Conservation (phyloP, 2,113 vertebrate genomes). For the mouse (Mus musculus) region DNA sequence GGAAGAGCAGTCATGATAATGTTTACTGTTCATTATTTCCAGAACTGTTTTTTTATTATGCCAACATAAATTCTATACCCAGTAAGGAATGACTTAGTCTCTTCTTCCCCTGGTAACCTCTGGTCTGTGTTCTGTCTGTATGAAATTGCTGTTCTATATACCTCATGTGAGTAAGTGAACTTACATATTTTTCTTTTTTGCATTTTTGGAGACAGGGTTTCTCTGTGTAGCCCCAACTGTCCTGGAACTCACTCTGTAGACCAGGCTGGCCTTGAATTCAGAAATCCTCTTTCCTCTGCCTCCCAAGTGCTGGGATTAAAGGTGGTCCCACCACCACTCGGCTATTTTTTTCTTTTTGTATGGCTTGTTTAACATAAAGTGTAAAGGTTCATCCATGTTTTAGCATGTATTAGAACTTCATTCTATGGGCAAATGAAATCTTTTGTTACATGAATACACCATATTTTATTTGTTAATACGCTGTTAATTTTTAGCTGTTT, state of each 20-base stretch:
- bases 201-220: too few species aligned
- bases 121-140: background rate
- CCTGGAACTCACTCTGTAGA: too few species aligned
- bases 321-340: too few species aligned
- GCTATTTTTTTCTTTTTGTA: background rate
- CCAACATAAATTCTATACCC: background rate
- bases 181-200: background rate
- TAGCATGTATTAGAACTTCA: background rate
- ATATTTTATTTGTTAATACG: background rate
- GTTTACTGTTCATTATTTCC: background rate
- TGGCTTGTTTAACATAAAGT: background rate
- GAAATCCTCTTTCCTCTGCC: too few species aligned
- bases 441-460: background rate
- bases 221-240: too few species aligned
- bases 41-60: conserved; percentile 5
- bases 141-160: background rate
- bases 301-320: too few species aligned
- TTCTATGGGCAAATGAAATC: background rate
- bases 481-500: background rate
- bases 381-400: background rate
- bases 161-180: background rate
- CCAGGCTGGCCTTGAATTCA: too few species aligned
- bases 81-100: conserved; percentile 3
- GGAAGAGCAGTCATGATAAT: background rate
- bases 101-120: background rate